Percentiles rank a stretch among this genome's conserved stretches.
phyloP scores from a whole-genome alignment of 2,113 vertebrate genomes.

The Xiphophorus couchianus region DNA sequence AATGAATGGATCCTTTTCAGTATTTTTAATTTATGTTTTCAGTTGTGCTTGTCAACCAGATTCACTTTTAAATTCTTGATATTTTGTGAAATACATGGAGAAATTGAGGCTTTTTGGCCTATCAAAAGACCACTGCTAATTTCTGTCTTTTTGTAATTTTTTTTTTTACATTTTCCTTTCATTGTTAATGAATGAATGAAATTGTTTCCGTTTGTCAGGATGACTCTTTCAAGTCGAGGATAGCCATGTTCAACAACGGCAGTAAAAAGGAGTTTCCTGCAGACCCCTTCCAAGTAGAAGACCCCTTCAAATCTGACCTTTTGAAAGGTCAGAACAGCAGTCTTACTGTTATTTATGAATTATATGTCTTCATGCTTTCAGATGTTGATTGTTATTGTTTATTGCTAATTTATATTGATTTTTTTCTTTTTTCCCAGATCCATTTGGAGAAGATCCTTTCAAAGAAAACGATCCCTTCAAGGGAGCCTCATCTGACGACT shows the following conservation, averaged over 20 bases:
- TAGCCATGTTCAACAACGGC: constrained; percentile 85
- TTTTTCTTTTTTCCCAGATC: constrained; percentile 78
- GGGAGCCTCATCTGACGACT: constrained; percentile 83
- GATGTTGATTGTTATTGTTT: background rate
- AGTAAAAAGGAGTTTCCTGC: constrained; percentile 78
- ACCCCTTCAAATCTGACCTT: constrained; percentile 91
- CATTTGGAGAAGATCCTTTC: constrained; percentile 94
- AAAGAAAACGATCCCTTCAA: constrained; percentile 90
- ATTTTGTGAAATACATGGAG: background rate
- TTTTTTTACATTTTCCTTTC: background rate
- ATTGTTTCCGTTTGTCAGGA: constrained; percentile 75
- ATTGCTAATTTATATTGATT: background rate
- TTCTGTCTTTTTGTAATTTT: background rate
- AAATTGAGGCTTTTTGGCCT: too few relatives aligned
- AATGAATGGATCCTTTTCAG: too few relatives aligned
- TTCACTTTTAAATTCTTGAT: background rate
- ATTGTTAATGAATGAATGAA: background rate
- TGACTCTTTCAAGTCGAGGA: constrained; percentile 88
- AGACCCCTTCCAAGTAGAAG: constrained; percentile 93
- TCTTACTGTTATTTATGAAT: constrained; percentile 55
- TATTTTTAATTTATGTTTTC: too few relatives aligned
- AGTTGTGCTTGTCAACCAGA: too few relatives aligned
- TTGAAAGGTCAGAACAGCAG: constrained; percentile 85
- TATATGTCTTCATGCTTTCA: background rate
- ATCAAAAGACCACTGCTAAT: background rate